These are phyloP conservation scores for Ursus arctos DNA, from an alignment of 2,113 vertebrate genomes.

Conservation along the genomic window DNA sequence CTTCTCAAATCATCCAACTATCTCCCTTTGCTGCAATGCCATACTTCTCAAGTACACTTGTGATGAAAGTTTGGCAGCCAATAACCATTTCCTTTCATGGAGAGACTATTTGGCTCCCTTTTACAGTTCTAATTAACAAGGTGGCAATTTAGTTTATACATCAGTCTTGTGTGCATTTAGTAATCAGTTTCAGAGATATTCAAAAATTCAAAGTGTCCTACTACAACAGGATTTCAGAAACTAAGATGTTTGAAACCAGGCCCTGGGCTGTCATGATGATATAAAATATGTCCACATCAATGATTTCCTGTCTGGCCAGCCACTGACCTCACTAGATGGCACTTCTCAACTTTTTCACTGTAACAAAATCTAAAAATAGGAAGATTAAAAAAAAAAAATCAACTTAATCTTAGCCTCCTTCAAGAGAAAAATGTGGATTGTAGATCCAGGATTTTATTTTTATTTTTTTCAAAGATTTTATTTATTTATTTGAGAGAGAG, in stretches of 20 bases:
- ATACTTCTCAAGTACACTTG: background rate
- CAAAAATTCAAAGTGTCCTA: background rate
- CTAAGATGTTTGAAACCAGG: background rate
- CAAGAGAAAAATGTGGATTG: background rate
- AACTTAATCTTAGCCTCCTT: background rate
- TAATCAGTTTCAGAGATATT: background rate
- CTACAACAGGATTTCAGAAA: background rate
- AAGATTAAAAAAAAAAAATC: background rate
- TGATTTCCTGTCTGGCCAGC: background rate
- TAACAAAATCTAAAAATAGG: background rate
- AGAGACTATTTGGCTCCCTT: background rate
- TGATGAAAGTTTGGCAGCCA: background rate
- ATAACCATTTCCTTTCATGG: background rate
- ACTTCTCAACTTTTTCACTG: background rate
- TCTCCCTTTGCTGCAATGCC: background rate
- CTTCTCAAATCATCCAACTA: background rate
- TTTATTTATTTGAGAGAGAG: background rate
- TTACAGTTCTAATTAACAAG: background rate
- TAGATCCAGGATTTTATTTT: background rate
- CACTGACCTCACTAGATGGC: background rate
- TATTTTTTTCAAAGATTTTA: background rate
- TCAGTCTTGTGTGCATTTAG: slow-evolving; percentile 18
- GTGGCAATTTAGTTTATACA: slow-evolving; percentile 25
- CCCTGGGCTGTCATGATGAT: background rate
- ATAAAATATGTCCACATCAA: background rate